Evolutionary conservation across 2,113 vertebrate genomes (phyloP), one percentile per base, ranked within the genome.

Genomic region (Leucoraja erinaceus): DNA sequence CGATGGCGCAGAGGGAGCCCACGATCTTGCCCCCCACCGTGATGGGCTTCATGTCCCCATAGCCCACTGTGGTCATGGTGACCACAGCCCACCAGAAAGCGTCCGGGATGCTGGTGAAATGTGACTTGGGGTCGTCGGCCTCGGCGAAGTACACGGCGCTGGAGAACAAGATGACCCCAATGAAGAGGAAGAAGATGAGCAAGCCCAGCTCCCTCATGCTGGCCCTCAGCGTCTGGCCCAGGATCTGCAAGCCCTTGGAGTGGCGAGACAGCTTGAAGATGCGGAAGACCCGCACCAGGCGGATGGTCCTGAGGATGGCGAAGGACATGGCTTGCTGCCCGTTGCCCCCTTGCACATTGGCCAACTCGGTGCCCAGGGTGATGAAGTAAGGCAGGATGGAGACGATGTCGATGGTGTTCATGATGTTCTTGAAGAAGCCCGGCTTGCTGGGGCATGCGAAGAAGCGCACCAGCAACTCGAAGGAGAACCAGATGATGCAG

Each of bases 381-480:
- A 99, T 99, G 96, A 99, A 99, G 93, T 99, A 99, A 98, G 99
- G 99, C 98, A 99, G 96, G 95, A 99, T 99, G 97, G 99, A 99
- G 8, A 99, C 98, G 3, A 99, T 98, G 96, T 99, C 99, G 94
- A 99, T 99, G 84, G 97, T 96, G 97, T 99, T 99, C 99, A 99
- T 99, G 93, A 99, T 97, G 96, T 99, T 98, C 94, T 98, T 98
- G 95, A 99, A 98, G 97, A 99, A 99, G 20, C 94, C 96, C 0
- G 98, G 77, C 95, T 99, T 99, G 96, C 99, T 99, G 0, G 99
- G 99, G 90, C 98, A 97, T 0, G 98, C 98, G 90, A 98, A 99
- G 96, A 98, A 99, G 94, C 99, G 97, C 47, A 99, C 98, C 93
- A 97, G 96, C 93, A 99, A 98, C 96, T 99, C 99, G 90, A 99